Conservation (phyloP, 1,140 invertebrate genomes). For the Watersipora subatra region DNA sequence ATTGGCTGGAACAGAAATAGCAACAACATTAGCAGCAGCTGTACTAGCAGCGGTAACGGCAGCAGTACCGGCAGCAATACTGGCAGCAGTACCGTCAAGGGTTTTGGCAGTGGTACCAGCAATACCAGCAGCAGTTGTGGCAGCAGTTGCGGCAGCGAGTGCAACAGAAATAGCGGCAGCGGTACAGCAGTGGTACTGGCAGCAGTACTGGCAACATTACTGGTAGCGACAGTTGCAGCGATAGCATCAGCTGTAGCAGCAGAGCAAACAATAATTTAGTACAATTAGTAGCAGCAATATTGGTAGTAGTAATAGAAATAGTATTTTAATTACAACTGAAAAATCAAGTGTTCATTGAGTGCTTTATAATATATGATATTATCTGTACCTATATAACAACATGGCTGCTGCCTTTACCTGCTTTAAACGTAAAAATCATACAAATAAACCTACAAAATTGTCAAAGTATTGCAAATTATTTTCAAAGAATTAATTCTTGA, state of each 20-base stretch:
- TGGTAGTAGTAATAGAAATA: not conserved
- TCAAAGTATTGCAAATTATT: no score
- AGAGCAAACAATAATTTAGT: not conserved
- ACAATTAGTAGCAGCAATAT: not conserved
- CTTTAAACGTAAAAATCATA: no score
- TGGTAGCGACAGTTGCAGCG: not conserved
- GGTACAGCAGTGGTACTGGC: not conserved
- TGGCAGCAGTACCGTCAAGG: not conserved
- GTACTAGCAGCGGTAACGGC: not conserved
- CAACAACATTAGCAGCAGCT: not conserved
- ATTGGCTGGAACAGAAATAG: not conserved
- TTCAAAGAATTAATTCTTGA: no score
- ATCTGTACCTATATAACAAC: no score
- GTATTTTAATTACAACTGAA: not conserved
- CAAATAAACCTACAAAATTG: no score
- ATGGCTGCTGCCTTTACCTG: no score
- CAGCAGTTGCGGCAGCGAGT: not conserved
- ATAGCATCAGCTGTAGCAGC: not conserved
- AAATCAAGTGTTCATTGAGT: no score
- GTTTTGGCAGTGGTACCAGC: not conserved
- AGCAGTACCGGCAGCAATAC: not conserved
- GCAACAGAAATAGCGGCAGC: not conserved
- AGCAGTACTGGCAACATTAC: not conserved
- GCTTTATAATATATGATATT: no score
- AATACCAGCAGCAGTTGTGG: not conserved